Evolutionary conservation across 1,140 invertebrate species (phyloP).

Genomic region (Luehdorfia chinensis): DNA sequence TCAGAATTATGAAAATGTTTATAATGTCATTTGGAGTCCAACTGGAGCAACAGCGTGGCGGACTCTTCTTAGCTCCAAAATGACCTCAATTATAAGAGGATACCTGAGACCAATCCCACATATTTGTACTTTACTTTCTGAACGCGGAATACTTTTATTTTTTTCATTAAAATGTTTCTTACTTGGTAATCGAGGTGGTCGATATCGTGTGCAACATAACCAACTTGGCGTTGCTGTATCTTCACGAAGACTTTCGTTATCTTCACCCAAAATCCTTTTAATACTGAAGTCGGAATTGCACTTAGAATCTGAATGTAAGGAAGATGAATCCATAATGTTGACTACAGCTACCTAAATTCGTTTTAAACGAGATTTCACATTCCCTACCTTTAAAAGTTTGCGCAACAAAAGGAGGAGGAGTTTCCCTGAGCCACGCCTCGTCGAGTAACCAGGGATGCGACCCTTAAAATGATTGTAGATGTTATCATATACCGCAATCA

Average conservation of each 20-base stretch:
- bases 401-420: slow-evolving; percentile 32
- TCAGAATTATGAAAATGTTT: too few species aligned
- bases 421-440: slow-evolving; percentile 33
- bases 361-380: slow-evolving; percentile 14
- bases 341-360: slow-evolving; percentile 18
- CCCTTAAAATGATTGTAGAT: slow-evolving; percentile 28
- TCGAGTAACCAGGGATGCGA: slow-evolving; percentile 20
- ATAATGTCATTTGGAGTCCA: too few species aligned
- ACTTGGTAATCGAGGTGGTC: slow-evolving; percentile 85
- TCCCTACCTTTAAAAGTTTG: slow-evolving; percentile 31
- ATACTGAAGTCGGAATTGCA: slow-evolving; percentile 76
- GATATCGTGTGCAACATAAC: slow-evolving; percentile 86
- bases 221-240: slow-evolving; percentile 70
- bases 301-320: slow-evolving; percentile 46
- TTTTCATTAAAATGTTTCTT: too few species aligned
- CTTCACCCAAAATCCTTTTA: slow-evolving; percentile 72
- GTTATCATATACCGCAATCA: slow-evolving; percentile 53
- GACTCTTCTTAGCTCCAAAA: too few species aligned
- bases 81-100: too few species aligned
- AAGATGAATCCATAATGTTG: slow-evolving; percentile 45
- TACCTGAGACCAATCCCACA: too few species aligned
- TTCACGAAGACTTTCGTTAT: slow-evolving; percentile 32
- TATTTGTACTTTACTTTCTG: too few species aligned
- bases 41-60: too few species aligned
- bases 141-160: too few species aligned